A percentile compares a stretch with the other conserved stretches of the same genome.
phyloP scores from a whole-genome alignment of 2,888 invertebrate species.

The Hydriomena furcata region DNA sequence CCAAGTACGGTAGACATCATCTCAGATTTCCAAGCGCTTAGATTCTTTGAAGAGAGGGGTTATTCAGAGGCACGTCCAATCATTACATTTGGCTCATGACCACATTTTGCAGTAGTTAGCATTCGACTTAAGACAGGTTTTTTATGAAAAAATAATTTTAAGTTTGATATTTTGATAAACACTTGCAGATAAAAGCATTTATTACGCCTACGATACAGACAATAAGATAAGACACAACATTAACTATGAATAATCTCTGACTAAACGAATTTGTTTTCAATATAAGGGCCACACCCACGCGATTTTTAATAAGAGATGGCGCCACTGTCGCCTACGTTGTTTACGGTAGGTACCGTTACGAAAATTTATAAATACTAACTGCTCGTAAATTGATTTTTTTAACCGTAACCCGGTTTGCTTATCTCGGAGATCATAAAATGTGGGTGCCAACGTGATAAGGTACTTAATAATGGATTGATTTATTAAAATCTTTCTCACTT shows the following conservation, averaged over 20 bases:
- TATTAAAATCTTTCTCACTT: too few species aligned
- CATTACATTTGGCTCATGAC: too few species aligned
- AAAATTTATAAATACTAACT: conserved; percentile 25
- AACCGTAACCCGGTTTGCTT: conserved; percentile 17
- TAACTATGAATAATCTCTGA: conserved; percentile 11
- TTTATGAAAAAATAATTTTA: too few species aligned
- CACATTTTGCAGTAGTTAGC: too few species aligned
- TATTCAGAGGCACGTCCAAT: too few species aligned
- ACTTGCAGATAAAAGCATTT: background rate
- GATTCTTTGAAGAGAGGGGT: too few species aligned
- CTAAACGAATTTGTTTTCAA: conserved; percentile 10
- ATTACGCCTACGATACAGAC: conserved; percentile 13
- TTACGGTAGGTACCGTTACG: conserved; percentile 30
- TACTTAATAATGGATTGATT: conserved; percentile 16
- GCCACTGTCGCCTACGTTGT: conserved; percentile 51
- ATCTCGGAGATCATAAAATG: conserved; percentile 15
- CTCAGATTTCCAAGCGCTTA: too few species aligned
- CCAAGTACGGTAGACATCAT: too few species aligned
- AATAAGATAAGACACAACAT: background rate
- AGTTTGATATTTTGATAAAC: too few species aligned
- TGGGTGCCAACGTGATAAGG: conserved; percentile 23
- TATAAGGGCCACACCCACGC: conserved; percentile 51
- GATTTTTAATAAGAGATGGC: conserved; percentile 43
- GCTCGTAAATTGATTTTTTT: conserved; percentile 26
- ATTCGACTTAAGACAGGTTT: too few species aligned